These are phyloP conservation scores for human DNA, from an alignment of 2,113 vertebrate species.

Conservation along the genomic window DNA sequence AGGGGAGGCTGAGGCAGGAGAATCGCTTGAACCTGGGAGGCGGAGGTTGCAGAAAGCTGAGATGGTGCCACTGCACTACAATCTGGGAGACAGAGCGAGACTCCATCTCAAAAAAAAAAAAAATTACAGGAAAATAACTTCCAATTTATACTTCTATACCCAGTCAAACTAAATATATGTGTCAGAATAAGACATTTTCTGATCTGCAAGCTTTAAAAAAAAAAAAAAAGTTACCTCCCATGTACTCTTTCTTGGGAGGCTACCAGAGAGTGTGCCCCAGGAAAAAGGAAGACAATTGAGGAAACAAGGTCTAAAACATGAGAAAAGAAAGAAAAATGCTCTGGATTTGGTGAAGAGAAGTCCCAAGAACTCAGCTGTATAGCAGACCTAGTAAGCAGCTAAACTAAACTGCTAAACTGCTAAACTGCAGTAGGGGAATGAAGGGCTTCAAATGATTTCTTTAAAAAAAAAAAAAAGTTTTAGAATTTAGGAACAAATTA, in stretches of 20 bases:
- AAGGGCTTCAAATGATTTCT: background rate
- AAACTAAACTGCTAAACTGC: background rate
- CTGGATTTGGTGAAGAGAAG: conserved; percentile 33
- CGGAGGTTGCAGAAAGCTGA: no score
- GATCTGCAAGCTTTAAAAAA: background rate
- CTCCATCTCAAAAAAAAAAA: background rate
- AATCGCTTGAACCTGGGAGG: no score
- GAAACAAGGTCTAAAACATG: conserved; percentile 15
- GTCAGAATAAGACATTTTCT: conserved; percentile 35
- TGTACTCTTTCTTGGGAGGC: background rate
- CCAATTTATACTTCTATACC: conserved; percentile 3
- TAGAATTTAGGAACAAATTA: background rate
- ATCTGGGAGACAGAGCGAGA: background rate
- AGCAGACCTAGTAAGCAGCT: background rate
- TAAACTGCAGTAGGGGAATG: background rate
- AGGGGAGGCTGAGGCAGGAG: no score
- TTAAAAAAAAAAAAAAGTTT: background rate
- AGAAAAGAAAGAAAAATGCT: background rate
- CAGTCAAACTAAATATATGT: background rate
- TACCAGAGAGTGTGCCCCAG: conserved; percentile 3
- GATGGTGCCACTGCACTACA: no score
- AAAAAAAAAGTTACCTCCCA: background rate
- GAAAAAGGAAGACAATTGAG: background rate
- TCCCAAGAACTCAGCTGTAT: background rate
- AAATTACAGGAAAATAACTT: conserved; percentile 14